Evolutionary conservation across 2,113 vertebrate genomes (phyloP), one percentile per base, ranked within the genome.

Genomic region (Ahaetulla prasina): DNA sequence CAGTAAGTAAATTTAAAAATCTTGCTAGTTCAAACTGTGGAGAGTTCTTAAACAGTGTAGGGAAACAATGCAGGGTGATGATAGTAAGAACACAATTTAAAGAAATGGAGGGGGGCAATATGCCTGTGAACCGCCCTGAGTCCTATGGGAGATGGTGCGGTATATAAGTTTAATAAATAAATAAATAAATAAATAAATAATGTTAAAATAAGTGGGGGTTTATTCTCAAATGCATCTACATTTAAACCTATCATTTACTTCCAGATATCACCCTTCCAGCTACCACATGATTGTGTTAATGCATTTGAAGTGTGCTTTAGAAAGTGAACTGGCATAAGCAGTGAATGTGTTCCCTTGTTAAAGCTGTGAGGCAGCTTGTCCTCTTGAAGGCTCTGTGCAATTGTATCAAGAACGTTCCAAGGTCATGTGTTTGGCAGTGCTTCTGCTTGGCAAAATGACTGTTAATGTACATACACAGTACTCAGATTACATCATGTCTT

Each of bases 1-100:
- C 99, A 86, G 99, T 99, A 97, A 97, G 99, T 99, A 94, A 88
- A 91, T 63, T 22, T 95, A 2, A 63, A 8, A 89, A n/a, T 3
- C 43, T 3, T 89, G 1, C 60, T 94, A 93, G 10, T 91, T 91
- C 9, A 11, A 20, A 45, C 68, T 43, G 63, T 6, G 8, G 49
- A 39, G n/a, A 25, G 39, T 45, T 2, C 39, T 3, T 9, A 89
- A 80, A 49, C 5, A 63, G 18, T 84, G 16, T 39, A 47, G 22
- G 14, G 30, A 68, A 43, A 50, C 22, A 18, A 4, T 47, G 45
- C 25, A 27, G 27, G 20, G 8, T 63, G 47, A 57, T 57, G 60
- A 20, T 63, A 45, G 45, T 22, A 6, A 16, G 25, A 55, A 63
- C 49, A 49, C 14, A 20, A 12, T 85, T 50, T 52, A 9, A 43